These are phyloP conservation scores for Heteractis magnifica DNA, from an alignment of 92 coral and sea anemone genomes.

Conservation along the genomic window DNA sequence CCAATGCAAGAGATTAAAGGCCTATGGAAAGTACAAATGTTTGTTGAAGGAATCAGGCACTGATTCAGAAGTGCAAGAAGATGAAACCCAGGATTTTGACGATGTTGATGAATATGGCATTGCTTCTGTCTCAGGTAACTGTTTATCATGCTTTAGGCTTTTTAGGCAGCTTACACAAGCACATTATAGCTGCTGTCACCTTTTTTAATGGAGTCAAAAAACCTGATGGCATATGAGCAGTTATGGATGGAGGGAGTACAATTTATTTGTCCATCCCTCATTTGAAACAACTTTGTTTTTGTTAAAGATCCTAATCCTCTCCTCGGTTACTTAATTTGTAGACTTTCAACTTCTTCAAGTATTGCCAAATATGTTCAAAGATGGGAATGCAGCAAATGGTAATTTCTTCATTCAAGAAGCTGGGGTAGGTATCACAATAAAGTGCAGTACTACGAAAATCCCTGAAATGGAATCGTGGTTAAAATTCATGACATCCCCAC, in stretches of 20 bases:
- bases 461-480: too few relatives aligned
- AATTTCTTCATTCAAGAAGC: slow-evolving; percentile 4
- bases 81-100: slow-evolving; percentile 6
- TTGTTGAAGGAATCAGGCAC: neutral
- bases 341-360: slow-evolving; percentile 15
- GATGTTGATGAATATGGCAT: neutral
- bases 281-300: neutral
- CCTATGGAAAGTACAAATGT: neutral
- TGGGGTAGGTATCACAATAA: neutral
- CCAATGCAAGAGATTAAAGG: neutral
- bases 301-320: neutral
- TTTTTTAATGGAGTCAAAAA: neutral
- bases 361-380: neutral
- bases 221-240: neutral
- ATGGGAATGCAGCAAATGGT: neutral
- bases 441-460: neutral
- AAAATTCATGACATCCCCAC: too few relatives aligned
- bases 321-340: neutral
- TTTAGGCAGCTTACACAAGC: neutral
- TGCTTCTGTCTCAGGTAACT: slow-evolving; percentile 9
- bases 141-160: neutral
- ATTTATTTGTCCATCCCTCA: neutral
- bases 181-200: neutral
- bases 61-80: neutral
- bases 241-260: neutral